Conservation (phyloP, 2,113 vertebrate genomes). For the Laticauda colubrina region DNA sequence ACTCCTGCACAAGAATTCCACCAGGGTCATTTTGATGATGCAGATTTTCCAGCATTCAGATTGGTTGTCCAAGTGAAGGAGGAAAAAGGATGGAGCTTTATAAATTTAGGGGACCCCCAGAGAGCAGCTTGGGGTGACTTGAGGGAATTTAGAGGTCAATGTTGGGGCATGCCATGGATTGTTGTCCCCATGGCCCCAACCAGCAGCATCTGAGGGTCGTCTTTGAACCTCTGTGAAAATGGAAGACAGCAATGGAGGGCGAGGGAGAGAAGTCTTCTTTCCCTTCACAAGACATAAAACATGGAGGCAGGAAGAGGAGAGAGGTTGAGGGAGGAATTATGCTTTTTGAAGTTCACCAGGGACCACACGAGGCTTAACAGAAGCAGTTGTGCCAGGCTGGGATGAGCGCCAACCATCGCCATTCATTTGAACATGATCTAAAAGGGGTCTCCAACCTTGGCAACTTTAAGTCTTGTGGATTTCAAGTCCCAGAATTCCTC, state of each 20-base stretch:
- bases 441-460: too few species aligned
- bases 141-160: neutral
- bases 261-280: neutral
- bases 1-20: neutral
- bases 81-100: neutral
- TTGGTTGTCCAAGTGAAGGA: neutral
- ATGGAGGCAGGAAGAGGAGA: fast-evolving
- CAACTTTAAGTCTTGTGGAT: too few species aligned
- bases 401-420: constrained; percentile 31
- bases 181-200: neutral
- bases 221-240: neutral
- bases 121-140: neutral
- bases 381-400: constrained; percentile 16
- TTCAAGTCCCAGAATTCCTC: too few species aligned
- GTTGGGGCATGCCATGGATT: neutral
- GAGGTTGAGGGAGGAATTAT: neutral
- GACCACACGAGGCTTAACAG: constrained; percentile 36
- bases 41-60: neutral
- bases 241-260: neutral
- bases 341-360: constrained; percentile 37
- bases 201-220: neutral
- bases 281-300: neutral
- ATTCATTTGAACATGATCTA: constrained; percentile 32
- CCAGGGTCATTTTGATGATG: neutral
- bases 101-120: neutral